A percentile compares a stretch with the other conserved stretches of the same genome.
Evolutionary conservation across 2,113 vertebrate species (phyloP).

Genomic region (Rhabdomys dilectus): DNA sequence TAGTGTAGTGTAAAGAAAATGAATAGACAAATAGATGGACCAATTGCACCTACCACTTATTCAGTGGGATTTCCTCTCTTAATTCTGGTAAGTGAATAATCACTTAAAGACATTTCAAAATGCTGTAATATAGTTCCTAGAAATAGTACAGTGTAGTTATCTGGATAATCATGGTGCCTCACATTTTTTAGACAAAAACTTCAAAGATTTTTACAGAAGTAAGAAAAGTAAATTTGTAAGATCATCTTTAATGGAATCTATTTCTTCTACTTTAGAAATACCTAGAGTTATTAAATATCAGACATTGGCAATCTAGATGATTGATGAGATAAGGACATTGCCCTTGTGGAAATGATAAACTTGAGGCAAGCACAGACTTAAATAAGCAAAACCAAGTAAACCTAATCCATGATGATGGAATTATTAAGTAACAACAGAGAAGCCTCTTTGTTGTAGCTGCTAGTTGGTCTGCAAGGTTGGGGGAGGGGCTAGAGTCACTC

Average conservation of each 20-base stretch:
- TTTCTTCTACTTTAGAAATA: background rate
- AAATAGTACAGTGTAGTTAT: background rate
- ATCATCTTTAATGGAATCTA: background rate
- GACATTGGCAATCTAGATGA: background rate
- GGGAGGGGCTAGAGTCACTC: background rate
- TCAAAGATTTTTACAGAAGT: background rate
- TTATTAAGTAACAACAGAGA: background rate
- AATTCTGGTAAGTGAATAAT: background rate
- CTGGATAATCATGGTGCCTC: background rate
- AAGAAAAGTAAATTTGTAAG: background rate
- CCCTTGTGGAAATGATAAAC: background rate
- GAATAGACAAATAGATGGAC: background rate
- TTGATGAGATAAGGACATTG: background rate
- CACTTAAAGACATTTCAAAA: background rate
- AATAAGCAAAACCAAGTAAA: fast-evolving
- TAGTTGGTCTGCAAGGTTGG: fast-evolving
- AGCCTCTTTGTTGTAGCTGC: background rate
- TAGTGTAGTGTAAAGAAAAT: background rate
- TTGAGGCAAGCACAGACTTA: background rate
- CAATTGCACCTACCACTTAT: background rate
- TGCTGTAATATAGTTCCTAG: background rate
- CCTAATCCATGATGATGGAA: background rate
- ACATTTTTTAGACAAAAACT: background rate
- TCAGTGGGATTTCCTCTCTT: background rate
- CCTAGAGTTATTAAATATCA: background rate